Conservation (phyloP, 2,888 invertebrate species). For the Perizoma flavofasciatum region DNA sequence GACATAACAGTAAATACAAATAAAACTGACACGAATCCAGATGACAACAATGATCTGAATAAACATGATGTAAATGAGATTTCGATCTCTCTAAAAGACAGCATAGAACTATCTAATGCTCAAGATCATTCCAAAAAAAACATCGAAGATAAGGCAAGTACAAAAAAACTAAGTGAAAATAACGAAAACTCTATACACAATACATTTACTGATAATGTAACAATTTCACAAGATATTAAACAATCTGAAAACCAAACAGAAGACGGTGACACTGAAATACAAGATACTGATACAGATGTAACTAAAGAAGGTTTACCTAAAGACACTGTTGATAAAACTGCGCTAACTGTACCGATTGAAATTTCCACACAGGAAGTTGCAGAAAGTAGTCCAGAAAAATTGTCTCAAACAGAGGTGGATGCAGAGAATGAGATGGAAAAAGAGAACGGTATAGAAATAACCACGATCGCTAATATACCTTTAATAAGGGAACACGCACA, state of each 20-base stretch:
- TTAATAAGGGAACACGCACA: conserved; percentile 9
- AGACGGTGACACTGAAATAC: background rate
- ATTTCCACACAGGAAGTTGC: conserved; percentile 3
- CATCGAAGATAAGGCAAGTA: background rate
- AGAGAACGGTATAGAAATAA: conserved; percentile 22
- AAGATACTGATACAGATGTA: background rate
- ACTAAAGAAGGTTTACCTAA: background rate
- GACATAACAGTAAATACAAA: background rate
- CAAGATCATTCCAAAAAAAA: conserved; percentile 2
- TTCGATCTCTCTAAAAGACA: background rate
- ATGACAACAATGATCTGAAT: conserved; percentile 4
- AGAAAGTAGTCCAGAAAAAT: conserved; percentile 11
- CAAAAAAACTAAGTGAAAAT: conserved; percentile 2
- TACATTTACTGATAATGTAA: background rate
- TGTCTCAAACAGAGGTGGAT: background rate
- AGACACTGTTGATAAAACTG: conserved; percentile 7
- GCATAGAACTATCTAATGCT: background rate
- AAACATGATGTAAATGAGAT: background rate
- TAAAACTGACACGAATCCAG: background rate
- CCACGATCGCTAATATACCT: conserved; percentile 34
- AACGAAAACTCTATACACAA: background rate
- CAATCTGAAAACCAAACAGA: background rate
- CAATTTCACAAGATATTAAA: background rate
- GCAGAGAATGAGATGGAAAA: background rate
- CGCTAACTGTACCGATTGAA: conserved; percentile 4